Base-by-base conservation (phyloP, 2,797 vertebrate genomes). In the Enteromius mattozi region DNA sequence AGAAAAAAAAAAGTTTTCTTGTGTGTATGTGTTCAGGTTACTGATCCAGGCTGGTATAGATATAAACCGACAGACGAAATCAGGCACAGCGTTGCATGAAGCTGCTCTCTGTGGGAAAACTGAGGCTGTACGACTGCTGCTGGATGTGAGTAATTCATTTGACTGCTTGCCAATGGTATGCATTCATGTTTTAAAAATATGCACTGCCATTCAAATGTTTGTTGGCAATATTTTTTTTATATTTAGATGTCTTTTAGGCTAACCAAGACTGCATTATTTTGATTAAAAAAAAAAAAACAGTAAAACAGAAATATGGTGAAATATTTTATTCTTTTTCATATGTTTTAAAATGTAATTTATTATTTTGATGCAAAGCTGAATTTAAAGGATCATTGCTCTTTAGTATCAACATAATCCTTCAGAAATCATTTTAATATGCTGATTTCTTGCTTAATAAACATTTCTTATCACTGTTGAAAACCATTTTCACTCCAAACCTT, bases 91-190 rank as follows among this genome's bases (percentile, higher is more conserved):
- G 0, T 92, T 99, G 86, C 98, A 99, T 9, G 97, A 99, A 90
- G 98, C 98, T 0, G 96, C 98, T 2, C 96, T 99, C 85, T 99
- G 97, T 4, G 98, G 98, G 90, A 99, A 99, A 93, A 99, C 97
- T 0, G 98, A 99, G 0, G 98, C 98, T 81, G 98, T 99, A 30
- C 96, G 97, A 66, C 95, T 99, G 78, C 95, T 99, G 89, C 92
- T 99, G 88, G 98, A 99, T 37, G 98, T 99, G 93, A 97, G 97
- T 91, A 33, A 42, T 65, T 75, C 7, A 65, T 61, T 19, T 65
- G 63, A 65, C 30, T 65, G 30, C 63, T 65, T 65, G 63, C 16
- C 63, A 65, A 65, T 7, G 6, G 27, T 65, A 69, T 69, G 19
- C 10, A n/a, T 69, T n/a, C 17, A 13, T n/a, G 1, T 69, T 40